Evolutionary conservation across 2,797 vertebrate species (phyloP), one percentile per base, ranked within the genome.

Genomic region (Chrysocyon brachyurus): DNA sequence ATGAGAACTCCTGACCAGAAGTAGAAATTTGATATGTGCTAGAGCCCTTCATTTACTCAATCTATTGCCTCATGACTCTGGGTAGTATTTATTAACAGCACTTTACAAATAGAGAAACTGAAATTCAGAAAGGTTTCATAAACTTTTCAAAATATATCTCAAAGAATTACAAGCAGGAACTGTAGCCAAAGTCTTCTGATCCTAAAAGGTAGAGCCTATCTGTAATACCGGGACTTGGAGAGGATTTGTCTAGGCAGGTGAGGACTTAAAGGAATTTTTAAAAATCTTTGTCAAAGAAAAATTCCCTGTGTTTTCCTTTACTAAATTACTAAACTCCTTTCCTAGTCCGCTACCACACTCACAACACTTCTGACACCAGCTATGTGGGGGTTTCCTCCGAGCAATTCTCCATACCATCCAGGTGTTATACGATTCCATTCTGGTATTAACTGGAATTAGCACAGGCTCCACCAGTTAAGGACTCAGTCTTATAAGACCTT

Each of bases 121-220:
- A 93, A 79, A 87, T 91, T 81, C 78, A 93, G n/a, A 84, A 15
- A 73, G 24, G 17, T 56, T 87, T 64, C 49, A 83, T 84, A 78
- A 87, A 88, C 14, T n/a, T 91, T 49, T 91, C 24, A 66, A 94
- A 61, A 88, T 88, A 31, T 7, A 24, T 9, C 5, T 63, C 36
- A 63, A 64, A 59, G 70, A 12, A 22, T 84, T 77, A 93, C 2
- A 75, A 33, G 31, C 6, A 36, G 15, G 17, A 7, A 72, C n/a
- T 61, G 33, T 91, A n/a, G 3, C 6, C 31, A 59, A 59, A 36
- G 10, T 77, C 31, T 68, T 81, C 9, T 77, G 54, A 68, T 10
- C 0, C 19, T 28, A 31, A 86, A 81, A 85, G 15, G 36, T 12
- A 56, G 17, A 15, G 26, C n/a, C 68, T 66, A 59, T 79, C 49